Base-by-base conservation (phyloP, 2,888 invertebrate species). In the Lasioglossum zephyrum region DNA sequence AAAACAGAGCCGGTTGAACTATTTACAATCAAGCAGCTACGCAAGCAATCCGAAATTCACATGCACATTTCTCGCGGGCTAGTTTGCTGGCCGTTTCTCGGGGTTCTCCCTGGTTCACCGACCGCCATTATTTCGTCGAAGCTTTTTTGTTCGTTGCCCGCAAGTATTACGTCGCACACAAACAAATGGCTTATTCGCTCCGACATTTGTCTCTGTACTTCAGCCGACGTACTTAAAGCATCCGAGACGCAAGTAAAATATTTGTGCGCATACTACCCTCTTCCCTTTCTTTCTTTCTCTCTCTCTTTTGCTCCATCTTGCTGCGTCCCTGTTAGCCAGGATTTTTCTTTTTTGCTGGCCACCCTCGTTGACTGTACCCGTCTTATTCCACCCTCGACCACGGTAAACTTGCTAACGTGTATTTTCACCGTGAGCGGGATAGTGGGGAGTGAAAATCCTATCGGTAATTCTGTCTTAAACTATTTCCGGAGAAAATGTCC, bases 231-330 rank as follows among this genome's bases (percentile, higher is more conserved):
- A 88, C 87, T 88, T 89, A 88, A 87, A 83, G 82, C 87, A 87
- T 87, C 87, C 88, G 86, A 90, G 88, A 84, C 81, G 87, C 80
- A 91, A 90, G 91, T 91, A 89, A 90, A 92, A 92, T 91, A 92
- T 93, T 93, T 92, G 89, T 89, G 79, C 82, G 83, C 73, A 86
- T 75, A 79, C 79, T 83, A 79, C 60, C 73, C 53, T 31, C 47
- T 44, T 9, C 13, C 31, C 47, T 1, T 13, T 4, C 26, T 9
- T 1, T 9, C n/a, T 57, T n/a, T 57, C 8, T 11, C 57, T 11
- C 31, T n/a, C 44, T 11, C 36, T 66, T 4, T 6, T 36, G 3
- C 66, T 2, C 22, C 18, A 18, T 18, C 13, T 16, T 31, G 31
- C 6, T 63, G 6, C 18, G 18, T 63, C 31, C 36, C 63, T n/a